These are phyloP conservation scores for Diachasma alloeum DNA, from an alignment of 1,140 invertebrate genomes.

Conservation along the genomic window DNA sequence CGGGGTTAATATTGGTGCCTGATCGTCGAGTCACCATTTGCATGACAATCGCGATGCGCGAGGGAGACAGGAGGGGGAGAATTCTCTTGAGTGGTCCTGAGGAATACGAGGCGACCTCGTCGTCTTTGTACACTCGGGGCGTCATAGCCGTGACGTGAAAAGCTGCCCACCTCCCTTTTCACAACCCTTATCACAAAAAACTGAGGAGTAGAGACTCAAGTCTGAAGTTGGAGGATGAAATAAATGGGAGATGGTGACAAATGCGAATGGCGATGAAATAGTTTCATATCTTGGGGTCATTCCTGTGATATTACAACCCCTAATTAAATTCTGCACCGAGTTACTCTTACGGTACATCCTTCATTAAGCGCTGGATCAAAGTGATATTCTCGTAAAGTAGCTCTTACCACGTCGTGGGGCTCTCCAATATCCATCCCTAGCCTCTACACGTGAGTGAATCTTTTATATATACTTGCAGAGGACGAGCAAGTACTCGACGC, in stretches of 20 bases:
- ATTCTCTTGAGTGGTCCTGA: not conserved
- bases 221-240: not conserved
- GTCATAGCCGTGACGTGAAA: conserved; percentile 14
- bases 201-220: not conserved
- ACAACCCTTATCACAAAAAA: not conserved
- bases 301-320: conserved; percentile 54
- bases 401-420: conserved; percentile 18
- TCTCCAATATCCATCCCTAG: not conserved
- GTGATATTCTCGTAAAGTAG: conserved; percentile 55
- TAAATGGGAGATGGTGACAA: not conserved
- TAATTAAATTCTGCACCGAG: conserved; percentile 58
- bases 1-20: conserved; percentile 51
- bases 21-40: conserved; percentile 51
- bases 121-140: conserved; percentile 29
- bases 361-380: conserved; percentile 62
- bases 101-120: conserved; percentile 25
- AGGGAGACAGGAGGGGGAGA: conserved; percentile 33
- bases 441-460: conserved; percentile 18
- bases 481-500: conserved; percentile 11
- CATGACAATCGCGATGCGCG: conserved; percentile 58
- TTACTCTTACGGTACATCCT: conserved; percentile 53
- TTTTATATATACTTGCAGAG: conserved; percentile 18
- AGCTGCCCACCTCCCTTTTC: conserved; percentile 32
- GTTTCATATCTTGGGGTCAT: conserved; percentile 23
- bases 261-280: not conserved